Conservation (phyloP, 2,797 vertebrate genomes). For the Chrosomus eos region DNA sequence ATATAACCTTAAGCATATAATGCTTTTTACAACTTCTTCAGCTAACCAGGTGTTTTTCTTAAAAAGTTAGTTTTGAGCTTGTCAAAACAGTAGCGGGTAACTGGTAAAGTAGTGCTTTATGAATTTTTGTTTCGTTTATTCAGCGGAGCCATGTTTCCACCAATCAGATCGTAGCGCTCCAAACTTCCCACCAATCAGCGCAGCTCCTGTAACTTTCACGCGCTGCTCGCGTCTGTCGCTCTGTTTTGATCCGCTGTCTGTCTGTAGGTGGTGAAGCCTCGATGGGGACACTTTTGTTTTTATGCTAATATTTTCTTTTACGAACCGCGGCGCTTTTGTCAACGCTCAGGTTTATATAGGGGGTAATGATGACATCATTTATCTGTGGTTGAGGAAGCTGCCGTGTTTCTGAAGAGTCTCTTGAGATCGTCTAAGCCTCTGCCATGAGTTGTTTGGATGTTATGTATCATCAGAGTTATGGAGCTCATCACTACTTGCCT, state of each 20-base stretch:
- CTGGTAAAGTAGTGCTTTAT: neutral
- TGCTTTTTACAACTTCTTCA: neutral
- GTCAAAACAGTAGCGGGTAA: too few relatives aligned
- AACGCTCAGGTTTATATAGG: constrained; percentile 78
- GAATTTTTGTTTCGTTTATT: neutral
- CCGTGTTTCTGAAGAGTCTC: constrained; percentile 39
- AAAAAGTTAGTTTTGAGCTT: neutral
- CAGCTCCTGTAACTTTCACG: constrained; percentile 63
- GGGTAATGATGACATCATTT: constrained; percentile 64
- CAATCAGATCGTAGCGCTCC: constrained; percentile 51
- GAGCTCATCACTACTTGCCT: constrained; percentile 84
- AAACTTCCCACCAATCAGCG: constrained; percentile 74
- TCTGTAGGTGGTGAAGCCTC: constrained; percentile 73
- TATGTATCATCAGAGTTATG: constrained; percentile 93
- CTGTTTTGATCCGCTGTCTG: constrained; percentile 61
- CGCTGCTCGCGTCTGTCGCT: constrained; percentile 42
- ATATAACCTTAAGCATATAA: neutral
- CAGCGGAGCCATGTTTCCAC: constrained; percentile 8
- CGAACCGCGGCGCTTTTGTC: constrained; percentile 78
- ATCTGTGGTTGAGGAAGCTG: constrained; percentile 69
- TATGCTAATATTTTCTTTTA: constrained; percentile 75
- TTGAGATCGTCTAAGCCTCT: constrained; percentile 62
- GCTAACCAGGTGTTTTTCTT: neutral
- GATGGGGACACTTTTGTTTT: constrained; percentile 78
- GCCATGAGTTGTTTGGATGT: constrained; percentile 97